A percentile compares a stretch with the other conserved stretches of the same genome.
Evolutionary conservation across 2,888 invertebrate genomes (phyloP).

Genomic region (Oithona nana): DNA sequence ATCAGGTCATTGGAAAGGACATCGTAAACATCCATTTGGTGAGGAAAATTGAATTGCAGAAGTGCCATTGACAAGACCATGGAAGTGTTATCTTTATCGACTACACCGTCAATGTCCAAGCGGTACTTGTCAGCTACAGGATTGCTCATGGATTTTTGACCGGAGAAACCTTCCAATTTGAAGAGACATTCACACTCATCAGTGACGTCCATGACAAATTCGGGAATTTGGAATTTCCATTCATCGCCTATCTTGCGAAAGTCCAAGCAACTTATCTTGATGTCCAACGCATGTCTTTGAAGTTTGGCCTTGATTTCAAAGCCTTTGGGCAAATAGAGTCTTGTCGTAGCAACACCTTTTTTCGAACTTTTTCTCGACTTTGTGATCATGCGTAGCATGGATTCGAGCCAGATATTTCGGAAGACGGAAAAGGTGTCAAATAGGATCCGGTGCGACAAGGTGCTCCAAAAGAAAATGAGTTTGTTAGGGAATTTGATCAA

Average conservation of each 20-base stretch:
- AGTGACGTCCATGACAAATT: neutral
- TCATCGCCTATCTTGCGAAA: neutral
- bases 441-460: neutral
- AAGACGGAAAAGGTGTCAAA: neutral
- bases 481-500: neutral
- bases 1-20: conserved; percentile 72
- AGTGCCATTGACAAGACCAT: conserved; percentile 8
- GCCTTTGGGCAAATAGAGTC: neutral
- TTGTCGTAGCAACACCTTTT: neutral
- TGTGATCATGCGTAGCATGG: neutral
- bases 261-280: neutral
- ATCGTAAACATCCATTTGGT: conserved; percentile 67
- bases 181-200: neutral
- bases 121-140: neutral
- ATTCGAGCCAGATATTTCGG: neutral
- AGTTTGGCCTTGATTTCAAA: neutral
- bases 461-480: neutral
- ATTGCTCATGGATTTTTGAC: neutral
- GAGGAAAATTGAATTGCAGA: conserved; percentile 42
- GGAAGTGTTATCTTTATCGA: neutral
- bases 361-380: neutral
- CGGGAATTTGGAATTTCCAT: neutral
- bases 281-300: neutral
- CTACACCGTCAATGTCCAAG: conserved; percentile 7
- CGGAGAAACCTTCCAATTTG: neutral